These are phyloP conservation scores for Phrynosoma blainvillii DNA, from an alignment of 2,113 vertebrate genomes.

Conservation along the genomic window DNA sequence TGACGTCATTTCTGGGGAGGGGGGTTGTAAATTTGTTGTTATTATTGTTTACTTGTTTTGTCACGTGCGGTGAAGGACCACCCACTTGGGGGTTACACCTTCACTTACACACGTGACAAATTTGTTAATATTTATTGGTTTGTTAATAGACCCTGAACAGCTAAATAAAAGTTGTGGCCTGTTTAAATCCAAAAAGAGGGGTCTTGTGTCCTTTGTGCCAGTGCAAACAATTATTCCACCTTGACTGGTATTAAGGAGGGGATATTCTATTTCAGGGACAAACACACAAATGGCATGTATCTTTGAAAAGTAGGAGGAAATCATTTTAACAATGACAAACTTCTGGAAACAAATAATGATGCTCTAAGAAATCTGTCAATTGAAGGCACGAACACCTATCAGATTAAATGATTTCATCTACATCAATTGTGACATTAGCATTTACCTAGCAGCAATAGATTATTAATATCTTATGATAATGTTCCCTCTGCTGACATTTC, in stretches of 20 bases:
- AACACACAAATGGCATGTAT: neutral
- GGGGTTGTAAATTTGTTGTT: too few species aligned
- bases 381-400: neutral
- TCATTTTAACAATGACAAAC: neutral
- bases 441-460: conserved; percentile 32
- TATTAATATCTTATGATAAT: conserved; percentile 4
- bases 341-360: neutral
- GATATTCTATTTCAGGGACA: neutral
- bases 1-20: too few species aligned
- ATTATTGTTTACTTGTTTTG: too few species aligned
- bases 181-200: too few species aligned
- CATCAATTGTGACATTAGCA: neutral
- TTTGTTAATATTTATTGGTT: too few species aligned
- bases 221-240: neutral
- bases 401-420: conserved; percentile 20
- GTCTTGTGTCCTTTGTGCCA: too few species aligned
- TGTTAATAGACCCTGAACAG: too few species aligned
- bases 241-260: too few species aligned
- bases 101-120: too few species aligned
- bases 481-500: neutral
- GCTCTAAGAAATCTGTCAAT: neutral
- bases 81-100: too few species aligned
- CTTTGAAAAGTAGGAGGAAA: conserved; percentile 19
- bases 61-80: too few species aligned
- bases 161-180: too few species aligned